Conservation (phyloP, 2,888 invertebrate species). For the Cataglyphis livida region DNA sequence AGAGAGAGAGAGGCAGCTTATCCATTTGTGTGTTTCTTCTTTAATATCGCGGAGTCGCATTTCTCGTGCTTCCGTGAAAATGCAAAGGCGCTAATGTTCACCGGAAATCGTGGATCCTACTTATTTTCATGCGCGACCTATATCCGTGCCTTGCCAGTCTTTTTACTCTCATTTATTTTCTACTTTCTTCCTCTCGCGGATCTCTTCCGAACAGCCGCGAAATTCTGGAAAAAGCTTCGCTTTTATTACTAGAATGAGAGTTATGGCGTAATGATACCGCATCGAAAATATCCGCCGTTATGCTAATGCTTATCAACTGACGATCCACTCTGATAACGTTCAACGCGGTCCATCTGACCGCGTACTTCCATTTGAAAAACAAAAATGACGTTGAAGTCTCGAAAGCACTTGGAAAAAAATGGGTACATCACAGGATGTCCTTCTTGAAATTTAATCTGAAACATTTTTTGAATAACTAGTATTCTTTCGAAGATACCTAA, state of each 20-base stretch:
- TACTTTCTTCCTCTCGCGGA: conserved; percentile 21
- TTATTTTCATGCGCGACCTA: conserved; percentile 76
- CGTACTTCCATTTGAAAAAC: neutral
- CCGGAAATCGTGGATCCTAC: conserved; percentile 71
- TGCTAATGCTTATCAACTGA: conserved; percentile 1
- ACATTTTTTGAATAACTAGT: neutral
- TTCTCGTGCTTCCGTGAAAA: conserved; percentile 39
- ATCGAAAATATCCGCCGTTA: neutral
- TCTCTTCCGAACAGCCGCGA: neutral
- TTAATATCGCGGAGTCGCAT: conserved; percentile 43
- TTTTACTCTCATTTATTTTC: conserved; percentile 37
- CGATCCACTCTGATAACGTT: neutral
- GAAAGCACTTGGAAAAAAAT: neutral
- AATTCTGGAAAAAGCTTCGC: neutral
- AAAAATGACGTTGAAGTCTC: neutral
- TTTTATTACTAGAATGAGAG: conserved; percentile 6
- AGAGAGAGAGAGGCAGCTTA: neutral
- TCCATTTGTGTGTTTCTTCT: conserved; percentile 53
- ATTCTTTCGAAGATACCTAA: neutral
- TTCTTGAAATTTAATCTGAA: neutral
- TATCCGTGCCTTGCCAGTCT: conserved; percentile 60
- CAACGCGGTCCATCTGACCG: neutral
- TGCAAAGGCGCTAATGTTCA: conserved; percentile 64
- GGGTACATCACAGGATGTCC: neutral
- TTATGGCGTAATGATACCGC: neutral